These are phyloP conservation scores for Sciaenops ocellatus DNA, from an alignment of 2,797 vertebrate species.

Conservation along the genomic window DNA sequence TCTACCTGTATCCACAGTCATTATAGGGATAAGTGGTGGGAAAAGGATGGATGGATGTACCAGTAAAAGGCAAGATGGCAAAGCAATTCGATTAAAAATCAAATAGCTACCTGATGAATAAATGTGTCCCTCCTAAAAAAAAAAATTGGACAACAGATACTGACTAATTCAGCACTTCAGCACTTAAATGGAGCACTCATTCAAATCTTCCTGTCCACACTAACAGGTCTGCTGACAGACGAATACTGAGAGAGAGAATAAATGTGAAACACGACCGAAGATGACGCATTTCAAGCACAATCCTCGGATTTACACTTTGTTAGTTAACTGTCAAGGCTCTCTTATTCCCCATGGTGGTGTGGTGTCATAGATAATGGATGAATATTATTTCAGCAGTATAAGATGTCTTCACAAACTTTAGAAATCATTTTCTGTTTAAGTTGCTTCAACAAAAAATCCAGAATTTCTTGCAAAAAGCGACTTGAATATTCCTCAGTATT, in stretches of 20 bases:
- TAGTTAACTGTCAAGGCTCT: conserved; percentile 40
- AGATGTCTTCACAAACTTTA: conserved; percentile 25
- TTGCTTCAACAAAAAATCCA: conserved; percentile 45
- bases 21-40: too few species aligned
- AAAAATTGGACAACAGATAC: conserved; percentile 14
- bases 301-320: conserved; percentile 53
- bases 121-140: background rate
- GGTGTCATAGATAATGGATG: conserved; percentile 62
- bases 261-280: conserved; percentile 38
- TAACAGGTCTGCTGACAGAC: conserved; percentile 47
- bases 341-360: conserved; percentile 29
- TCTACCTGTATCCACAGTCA: too few species aligned
- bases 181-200: conserved; percentile 33
- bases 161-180: conserved; percentile 28
- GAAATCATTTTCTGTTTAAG: conserved; percentile 43
- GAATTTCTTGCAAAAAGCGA: conserved; percentile 16
- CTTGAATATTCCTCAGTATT: conserved; percentile 28
- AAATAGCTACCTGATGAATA: background rate
- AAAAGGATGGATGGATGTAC: background rate
- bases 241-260: conserved; percentile 36
- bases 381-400: conserved; percentile 41
- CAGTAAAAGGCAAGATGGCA: background rate
- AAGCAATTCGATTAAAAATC: background rate
- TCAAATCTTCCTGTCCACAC: conserved; percentile 27
- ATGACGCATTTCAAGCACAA: conserved; percentile 36